These are phyloP conservation scores for Danionella cerebrum DNA, from an alignment of 2,113 vertebrate genomes.

Conservation along the genomic window DNA sequence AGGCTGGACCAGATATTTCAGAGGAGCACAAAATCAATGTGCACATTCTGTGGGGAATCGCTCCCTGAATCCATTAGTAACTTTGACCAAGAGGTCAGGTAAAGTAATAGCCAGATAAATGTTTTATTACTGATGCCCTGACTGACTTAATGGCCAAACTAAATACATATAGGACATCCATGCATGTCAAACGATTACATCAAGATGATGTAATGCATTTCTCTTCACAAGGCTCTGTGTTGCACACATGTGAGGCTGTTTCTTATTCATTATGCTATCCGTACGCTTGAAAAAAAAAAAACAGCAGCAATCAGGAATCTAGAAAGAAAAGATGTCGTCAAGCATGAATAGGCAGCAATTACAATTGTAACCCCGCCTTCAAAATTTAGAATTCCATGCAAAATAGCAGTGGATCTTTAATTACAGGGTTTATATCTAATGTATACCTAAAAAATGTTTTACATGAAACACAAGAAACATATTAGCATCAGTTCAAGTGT, in stretches of 20 bases:
- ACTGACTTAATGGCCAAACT: slow-evolving; percentile 70
- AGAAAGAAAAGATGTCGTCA: not conserved
- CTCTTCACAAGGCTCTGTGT: slow-evolving; percentile 7
- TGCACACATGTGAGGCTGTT: not conserved
- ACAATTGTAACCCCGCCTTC: too few relatives aligned
- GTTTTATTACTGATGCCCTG: slow-evolving; percentile 85
- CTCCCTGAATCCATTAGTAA: slow-evolving; percentile 76
- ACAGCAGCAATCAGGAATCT: too few relatives aligned
- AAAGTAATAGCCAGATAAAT: slow-evolving; percentile 86
- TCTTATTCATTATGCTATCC: slow-evolving; percentile 7
- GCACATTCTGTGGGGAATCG: slow-evolving; percentile 66
- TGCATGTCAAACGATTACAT: slow-evolving; percentile 50
- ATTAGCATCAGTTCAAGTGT: too few relatives aligned
- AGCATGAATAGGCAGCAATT: not conserved
- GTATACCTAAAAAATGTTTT: too few relatives aligned
- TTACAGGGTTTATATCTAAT: too few relatives aligned
- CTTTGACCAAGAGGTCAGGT: slow-evolving; percentile 78
- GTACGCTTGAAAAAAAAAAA: too few relatives aligned
- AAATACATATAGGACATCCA: slow-evolving; percentile 55
- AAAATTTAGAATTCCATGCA: not conserved
- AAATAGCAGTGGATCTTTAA: not conserved
- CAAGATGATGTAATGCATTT: slow-evolving; percentile 22
- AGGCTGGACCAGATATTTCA: slow-evolving; percentile 71
- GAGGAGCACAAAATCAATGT: slow-evolving; percentile 74
- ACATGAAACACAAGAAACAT: too few relatives aligned